Evolutionary conservation across 2,113 vertebrate species (phyloP), one percentile per base, ranked within the genome.

Genomic region (Strigops habroptila): DNA sequence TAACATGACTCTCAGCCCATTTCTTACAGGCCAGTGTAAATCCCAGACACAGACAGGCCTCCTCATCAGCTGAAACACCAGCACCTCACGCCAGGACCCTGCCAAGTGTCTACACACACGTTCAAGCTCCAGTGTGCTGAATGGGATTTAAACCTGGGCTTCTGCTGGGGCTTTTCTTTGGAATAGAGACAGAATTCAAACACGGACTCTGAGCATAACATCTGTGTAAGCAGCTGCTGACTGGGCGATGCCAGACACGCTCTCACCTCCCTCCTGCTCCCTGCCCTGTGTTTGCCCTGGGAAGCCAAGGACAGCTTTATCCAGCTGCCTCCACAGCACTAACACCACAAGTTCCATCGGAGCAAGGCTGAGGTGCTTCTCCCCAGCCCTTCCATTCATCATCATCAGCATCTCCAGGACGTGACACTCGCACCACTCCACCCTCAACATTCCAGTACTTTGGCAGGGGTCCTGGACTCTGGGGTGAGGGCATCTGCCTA

Each of bases 151-250:
- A 91, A 74, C 33, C 8, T 73, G 14, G 57, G 57, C n/a, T 35
- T 16, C 22, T 7, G 57, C 5, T 22, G 21, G 33, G 22, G 57
- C 35, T 39, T 65, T 53, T 68, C 30, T 31, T 55, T 74, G 48
- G 73, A 70, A 63, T 2, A 24, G 64, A 63, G 69, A 68, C 51
- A 63, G 87, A 78, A 78, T 25, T 33, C 53, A 64, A 62, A 9
- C 0, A 9, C 3, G 39, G 74, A 31, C 25, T 70, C 46, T 3
- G 60, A 84, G 64, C 0, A 0, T 4, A 68, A 75, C 21, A 55
- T 5, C 77, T 1, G 0, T n/a, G 46, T 18, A 8, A 76, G 71
- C 68, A 33, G 64, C 16, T 35, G 64, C 77, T 62, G 74, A 5
- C 16, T 0, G 33, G 41, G 63, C 13, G 1, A 51, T 67, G 74